phyloP scores from a whole-genome alignment of 2,888 invertebrate genomes.

The Oeneis ivallda region DNA sequence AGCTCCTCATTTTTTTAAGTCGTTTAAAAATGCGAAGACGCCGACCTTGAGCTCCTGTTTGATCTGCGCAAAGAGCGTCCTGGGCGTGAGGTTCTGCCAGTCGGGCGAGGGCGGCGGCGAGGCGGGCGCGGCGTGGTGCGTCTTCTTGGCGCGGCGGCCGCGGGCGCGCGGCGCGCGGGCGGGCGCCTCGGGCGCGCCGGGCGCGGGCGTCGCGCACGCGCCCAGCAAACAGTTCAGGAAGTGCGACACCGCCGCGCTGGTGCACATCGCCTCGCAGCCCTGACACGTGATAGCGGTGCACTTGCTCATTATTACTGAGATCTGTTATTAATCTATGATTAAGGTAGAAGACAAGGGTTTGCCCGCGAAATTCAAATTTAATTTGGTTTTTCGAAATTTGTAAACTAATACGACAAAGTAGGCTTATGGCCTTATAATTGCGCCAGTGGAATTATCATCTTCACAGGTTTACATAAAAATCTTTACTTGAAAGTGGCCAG shows the following conservation, averaged over 20 bases:
- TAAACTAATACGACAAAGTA: too few species aligned
- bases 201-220: conserved; percentile 83
- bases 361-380: too few species aligned
- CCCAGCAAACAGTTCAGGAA: conserved; percentile 98
- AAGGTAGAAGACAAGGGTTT: too few species aligned
- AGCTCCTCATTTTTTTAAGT: too few species aligned
- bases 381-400: too few species aligned
- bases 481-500: too few species aligned
- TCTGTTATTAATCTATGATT: too few species aligned
- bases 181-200: conserved; percentile 57
- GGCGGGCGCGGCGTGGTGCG: conserved; percentile 46
- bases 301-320: too few species aligned
- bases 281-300: conserved; percentile 47
- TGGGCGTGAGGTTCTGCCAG: conserved; percentile 94
- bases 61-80: conserved; percentile 93
- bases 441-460: too few species aligned
- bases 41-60: conserved; percentile 86
- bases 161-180: conserved; percentile 66
- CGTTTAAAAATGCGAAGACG: too few species aligned
- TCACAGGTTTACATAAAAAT: too few species aligned
- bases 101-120: conserved; percentile 75
- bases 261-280: conserved; percentile 94
- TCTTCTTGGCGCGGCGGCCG: conserved; percentile 53
- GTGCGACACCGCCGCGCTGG: conserved; percentile 95
- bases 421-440: too few species aligned